Evolutionary conservation across 2,113 vertebrate genomes (phyloP).

Genomic region (Chaetodon auriga): DNA sequence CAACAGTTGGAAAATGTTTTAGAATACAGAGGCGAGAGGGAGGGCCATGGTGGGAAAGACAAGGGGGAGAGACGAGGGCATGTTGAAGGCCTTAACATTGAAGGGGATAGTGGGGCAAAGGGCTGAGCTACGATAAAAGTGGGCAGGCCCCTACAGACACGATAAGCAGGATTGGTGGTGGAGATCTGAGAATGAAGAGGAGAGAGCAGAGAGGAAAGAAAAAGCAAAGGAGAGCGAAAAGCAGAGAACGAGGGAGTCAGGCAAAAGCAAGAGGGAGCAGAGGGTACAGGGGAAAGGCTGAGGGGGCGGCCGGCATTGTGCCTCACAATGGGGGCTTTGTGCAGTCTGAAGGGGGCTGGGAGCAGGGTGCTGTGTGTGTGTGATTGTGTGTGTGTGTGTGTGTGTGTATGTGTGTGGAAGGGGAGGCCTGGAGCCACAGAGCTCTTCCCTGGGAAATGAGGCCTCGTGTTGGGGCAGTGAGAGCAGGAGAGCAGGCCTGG

Average conservation of each 20-base stretch:
- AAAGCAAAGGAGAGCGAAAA: conserved; percentile 12
- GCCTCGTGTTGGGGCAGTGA: conserved; percentile 59
- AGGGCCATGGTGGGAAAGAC: neutral
- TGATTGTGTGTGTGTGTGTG: conserved; percentile 16
- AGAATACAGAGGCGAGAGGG: neutral
- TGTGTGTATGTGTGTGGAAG: conserved; percentile 35
- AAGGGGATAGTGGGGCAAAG: conserved; percentile 4
- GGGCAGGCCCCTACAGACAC: neutral
- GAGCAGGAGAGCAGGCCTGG: conserved; percentile 29
- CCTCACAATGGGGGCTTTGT: conserved; percentile 82
- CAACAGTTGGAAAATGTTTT: conserved; percentile 38
- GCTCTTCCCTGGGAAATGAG: conserved; percentile 71
- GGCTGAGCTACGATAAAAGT: conserved; percentile 9
- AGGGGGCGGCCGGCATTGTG: conserved; percentile 77
- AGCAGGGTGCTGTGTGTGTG: conserved; percentile 46
- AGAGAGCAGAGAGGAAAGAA: neutral
- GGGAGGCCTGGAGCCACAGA: conserved; percentile 44
- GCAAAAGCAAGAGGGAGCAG: conserved; percentile 50
- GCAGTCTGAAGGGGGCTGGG: conserved; percentile 74
- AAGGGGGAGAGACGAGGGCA: neutral
- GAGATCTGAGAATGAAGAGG: conserved; percentile 17
- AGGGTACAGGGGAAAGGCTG: conserved; percentile 69
- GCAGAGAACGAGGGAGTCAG: conserved; percentile 33
- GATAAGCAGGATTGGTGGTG: conserved; percentile 9
- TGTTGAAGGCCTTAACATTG: conserved; percentile 1